Percentiles rank a stretch among this genome's conserved stretches.
phyloP scores from a whole-genome alignment of 2,888 invertebrate species.

The Belgica antarctica region DNA sequence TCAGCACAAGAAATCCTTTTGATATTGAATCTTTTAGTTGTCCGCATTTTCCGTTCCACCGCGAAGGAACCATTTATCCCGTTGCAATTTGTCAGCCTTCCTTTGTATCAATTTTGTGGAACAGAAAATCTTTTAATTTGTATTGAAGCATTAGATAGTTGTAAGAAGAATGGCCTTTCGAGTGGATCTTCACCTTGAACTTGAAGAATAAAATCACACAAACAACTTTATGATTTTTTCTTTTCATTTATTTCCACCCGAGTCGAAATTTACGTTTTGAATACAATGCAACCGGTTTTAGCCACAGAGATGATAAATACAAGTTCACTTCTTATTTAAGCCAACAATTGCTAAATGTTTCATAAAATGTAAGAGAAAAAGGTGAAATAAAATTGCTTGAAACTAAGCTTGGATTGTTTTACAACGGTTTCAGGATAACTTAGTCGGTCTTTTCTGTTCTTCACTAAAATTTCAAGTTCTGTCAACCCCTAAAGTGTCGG shows the following conservation, averaged over 20 bases:
- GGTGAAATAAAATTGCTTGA: conserved; percentile 26
- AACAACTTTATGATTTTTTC: background rate
- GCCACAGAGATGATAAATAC: background rate
- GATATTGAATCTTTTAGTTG: background rate
- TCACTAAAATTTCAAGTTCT: background rate
- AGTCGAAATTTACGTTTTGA: background rate
- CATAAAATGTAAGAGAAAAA: conserved; percentile 22
- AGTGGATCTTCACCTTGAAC: background rate
- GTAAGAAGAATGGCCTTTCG: background rate
- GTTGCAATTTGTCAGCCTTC: background rate
- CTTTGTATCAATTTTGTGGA: conserved; percentile 1
- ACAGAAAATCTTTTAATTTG: background rate
- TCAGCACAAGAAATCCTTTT: conserved; percentile 1
- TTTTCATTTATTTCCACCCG: background rate
- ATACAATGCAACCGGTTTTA: too few species aligned
- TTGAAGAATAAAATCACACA: background rate
- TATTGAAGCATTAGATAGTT: background rate
- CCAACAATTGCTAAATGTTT: conserved; percentile 25
- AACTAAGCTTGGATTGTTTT: background rate
- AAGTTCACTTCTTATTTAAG: background rate
- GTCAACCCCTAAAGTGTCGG: conserved; percentile 8
- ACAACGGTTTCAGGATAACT: background rate
- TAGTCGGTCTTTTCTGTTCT: background rate
- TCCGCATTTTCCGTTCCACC: background rate
- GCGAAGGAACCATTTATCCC: background rate